Base-by-base conservation (phyloP, 2,113 vertebrate species). In the Triplophysa rosa region DNA sequence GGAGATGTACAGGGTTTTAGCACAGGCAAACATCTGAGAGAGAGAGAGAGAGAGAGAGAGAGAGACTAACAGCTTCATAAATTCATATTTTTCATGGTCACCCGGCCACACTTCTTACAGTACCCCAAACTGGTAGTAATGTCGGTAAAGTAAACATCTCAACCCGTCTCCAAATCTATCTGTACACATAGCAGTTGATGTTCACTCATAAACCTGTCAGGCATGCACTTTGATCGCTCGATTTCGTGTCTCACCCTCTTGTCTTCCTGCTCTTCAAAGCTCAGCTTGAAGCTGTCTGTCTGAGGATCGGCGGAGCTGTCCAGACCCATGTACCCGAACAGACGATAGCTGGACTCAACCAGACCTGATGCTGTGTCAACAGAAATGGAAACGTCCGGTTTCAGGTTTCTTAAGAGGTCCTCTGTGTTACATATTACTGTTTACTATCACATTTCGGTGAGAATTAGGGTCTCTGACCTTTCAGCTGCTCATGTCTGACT, bases 1-100 rank as follows among this genome's bases (percentile, higher is more conserved):
- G 0, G 97, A 98, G 91, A 99, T 95, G 91, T 95, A 98, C 67
- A 99, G 90, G 0, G 96, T 93, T 94, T 99, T 99, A 86, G 97
- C 95, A 1, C 95, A 96, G 54, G 95, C 86, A 80, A 98, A 98
- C 80, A 93, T 94, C 95, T 96, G 86, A 80, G 65, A 85, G 54
- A n/a, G 19, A 56, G 17, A 56, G 6, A 56, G 5, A 56, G 6
- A 56, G 16, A 19, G 19, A 56, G 47, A 49, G 12, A 52, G 49
- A 52, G 49, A 52, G 49, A 47, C 29, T 29, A 4, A 29, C 29
- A 29, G 29, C 3, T 29, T 3, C 29, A 29, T 29, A 29, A 29
- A 62, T 56, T 19, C 52, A 56, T 21, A 45, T 45, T 71, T 45
- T n/a, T 52, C 19, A 58, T 14, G 26, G 19, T 21, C 68, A 56